Evolutionary conservation across 2,113 vertebrate genomes (phyloP).

Genomic region (Pogonocichla stellata): DNA sequence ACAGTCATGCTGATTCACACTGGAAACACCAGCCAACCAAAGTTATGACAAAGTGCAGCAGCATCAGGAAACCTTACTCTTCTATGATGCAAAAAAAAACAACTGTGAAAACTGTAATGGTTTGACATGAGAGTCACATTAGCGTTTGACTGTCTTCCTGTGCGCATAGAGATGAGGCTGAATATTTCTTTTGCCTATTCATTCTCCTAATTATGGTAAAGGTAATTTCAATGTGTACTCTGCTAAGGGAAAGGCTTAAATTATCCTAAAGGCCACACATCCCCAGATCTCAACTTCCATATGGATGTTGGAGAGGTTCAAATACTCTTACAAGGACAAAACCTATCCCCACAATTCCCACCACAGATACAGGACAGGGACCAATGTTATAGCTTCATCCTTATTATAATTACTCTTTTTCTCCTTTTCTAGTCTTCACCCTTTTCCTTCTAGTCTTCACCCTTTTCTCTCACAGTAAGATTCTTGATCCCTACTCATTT

Average conservation of each 20-base stretch:
- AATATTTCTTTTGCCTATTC: neutral
- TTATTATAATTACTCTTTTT: neutral
- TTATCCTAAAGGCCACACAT: neutral
- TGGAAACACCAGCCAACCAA: neutral
- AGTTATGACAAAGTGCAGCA: neutral
- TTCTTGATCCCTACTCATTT: neutral
- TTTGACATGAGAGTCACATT: fast-evolving
- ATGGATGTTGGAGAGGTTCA: neutral
- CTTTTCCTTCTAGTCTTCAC: neutral
- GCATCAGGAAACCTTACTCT: neutral
- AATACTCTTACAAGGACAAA: neutral
- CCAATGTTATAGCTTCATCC: neutral
- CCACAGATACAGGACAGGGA: neutral
- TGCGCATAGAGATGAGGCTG: neutral
- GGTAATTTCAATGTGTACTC: neutral
- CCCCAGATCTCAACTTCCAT: neutral
- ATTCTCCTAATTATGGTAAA: neutral
- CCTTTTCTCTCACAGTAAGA: neutral
- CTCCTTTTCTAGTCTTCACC: neutral
- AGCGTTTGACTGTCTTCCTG: neutral
- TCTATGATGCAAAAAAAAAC: neutral
- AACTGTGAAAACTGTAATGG: neutral
- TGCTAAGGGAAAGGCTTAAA: neutral
- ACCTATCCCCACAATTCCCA: neutral
- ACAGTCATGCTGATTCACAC: neutral